Evolutionary conservation across 2,113 vertebrate genomes (phyloP).

Genomic region (Lynx canadensis): DNA sequence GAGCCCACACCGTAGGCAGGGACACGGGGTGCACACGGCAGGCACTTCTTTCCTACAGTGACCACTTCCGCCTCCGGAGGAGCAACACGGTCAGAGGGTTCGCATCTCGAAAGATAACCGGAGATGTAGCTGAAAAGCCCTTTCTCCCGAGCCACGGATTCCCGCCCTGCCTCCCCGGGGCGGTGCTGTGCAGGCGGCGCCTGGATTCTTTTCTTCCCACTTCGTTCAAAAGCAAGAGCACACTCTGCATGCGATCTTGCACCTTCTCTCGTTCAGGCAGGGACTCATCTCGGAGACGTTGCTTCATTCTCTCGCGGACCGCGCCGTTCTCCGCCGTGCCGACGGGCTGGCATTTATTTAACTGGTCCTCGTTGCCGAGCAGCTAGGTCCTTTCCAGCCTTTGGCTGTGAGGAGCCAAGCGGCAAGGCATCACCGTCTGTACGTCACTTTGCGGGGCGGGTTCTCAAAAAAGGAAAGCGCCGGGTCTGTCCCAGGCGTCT

Average conservation of each 20-base stretch:
- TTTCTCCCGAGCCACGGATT: background rate
- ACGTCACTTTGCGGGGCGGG: background rate
- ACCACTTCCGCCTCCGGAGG: background rate
- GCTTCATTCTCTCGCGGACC: accelerated
- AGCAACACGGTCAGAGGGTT: background rate
- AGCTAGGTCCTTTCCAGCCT: background rate
- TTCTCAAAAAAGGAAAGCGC: background rate
- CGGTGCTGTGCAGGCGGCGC: background rate
- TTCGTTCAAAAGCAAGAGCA: accelerated
- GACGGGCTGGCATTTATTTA: accelerated
- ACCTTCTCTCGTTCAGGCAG: background rate
- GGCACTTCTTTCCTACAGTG: background rate
- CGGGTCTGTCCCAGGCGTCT: background rate
- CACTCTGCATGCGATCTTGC: no score
- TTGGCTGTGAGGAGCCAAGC: background rate
- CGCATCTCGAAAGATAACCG: background rate
- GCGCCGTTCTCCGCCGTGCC: accelerated
- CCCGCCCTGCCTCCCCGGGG: background rate
- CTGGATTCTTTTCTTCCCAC: background rate
- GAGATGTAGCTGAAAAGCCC: background rate
- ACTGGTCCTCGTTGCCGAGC: background rate
- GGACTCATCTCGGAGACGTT: background rate
- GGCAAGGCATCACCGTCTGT: background rate
- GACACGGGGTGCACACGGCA: no score
- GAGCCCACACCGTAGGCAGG: background rate